Evolutionary conservation across 2,797 vertebrate genomes (phyloP).

Genomic region (Sitta carolinensis): DNA sequence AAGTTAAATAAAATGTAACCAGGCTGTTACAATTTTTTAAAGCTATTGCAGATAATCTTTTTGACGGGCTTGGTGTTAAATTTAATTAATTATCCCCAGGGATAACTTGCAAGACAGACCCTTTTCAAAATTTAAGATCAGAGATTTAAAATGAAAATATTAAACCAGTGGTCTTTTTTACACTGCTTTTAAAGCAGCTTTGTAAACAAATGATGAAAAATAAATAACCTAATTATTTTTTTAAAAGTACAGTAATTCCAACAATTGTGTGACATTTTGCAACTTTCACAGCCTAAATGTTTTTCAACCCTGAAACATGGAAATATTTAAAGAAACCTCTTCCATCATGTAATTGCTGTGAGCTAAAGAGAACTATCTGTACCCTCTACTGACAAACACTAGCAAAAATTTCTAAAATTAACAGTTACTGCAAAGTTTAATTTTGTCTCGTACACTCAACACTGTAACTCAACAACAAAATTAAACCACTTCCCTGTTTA

Average conservation of each 20-base stretch:
- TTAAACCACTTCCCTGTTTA: conserved; percentile 17
- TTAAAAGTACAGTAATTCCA: background rate
- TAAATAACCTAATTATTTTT: background rate
- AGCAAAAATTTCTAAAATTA: conserved; percentile 55
- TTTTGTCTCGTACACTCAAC: conserved; percentile 29
- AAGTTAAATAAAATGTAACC: background rate
- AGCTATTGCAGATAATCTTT: background rate
- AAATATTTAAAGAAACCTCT: conserved; percentile 33
- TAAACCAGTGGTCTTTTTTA: background rate
- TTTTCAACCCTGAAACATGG: background rate
- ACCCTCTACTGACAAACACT: conserved; percentile 54
- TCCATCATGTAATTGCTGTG: conserved; percentile 1
- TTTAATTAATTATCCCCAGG: background rate
- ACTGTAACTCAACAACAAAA: conserved; percentile 21
- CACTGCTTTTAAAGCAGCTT: background rate
- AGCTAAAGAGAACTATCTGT: conserved; percentile 57
- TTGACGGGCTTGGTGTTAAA: background rate
- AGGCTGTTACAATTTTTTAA: background rate
- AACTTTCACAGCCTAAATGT: background rate
- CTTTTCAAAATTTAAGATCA: background rate
- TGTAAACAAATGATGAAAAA: background rate
- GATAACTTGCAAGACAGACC: background rate
- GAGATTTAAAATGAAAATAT: background rate
- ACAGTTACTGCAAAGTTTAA: conserved; percentile 53
- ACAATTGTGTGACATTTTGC: background rate